A percentile compares a stretch with the other conserved stretches of the same genome.
Conservation (phyloP, 2,113 vertebrate species). For the Casuarius casuarius region DNA sequence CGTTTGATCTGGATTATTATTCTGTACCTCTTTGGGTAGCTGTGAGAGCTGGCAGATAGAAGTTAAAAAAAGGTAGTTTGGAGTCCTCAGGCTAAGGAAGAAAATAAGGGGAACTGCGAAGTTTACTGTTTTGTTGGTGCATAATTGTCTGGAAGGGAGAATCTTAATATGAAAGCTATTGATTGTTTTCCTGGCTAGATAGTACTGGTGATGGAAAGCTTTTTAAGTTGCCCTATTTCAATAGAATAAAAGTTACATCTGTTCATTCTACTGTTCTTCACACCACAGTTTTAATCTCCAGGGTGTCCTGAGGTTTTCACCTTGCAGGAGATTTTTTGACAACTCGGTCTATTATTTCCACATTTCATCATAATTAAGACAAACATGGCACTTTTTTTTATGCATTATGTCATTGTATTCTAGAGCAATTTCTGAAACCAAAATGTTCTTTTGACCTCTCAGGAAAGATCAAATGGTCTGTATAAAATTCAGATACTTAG, state of each 20-base stretch:
- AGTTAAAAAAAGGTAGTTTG: not conserved
- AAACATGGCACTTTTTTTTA: not conserved
- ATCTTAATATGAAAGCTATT: not conserved
- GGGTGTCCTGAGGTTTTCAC: not conserved
- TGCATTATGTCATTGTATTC: not conserved
- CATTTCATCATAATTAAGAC: conserved; percentile 18
- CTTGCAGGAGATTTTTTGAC: not conserved
- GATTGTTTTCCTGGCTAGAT: not conserved
- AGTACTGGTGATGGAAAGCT: not conserved
- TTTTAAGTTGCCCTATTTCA: not conserved
- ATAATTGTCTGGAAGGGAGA: not conserved
- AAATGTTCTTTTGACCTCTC: not conserved
- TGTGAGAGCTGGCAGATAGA: not conserved
- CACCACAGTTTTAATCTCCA: not conserved
- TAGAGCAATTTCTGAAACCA: not conserved
- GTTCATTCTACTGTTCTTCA: not conserved
- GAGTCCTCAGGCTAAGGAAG: not conserved
- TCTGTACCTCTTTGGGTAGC: not conserved
- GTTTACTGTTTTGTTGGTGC: not conserved
- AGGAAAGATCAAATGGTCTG: not conserved
- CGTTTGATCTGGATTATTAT: not conserved
- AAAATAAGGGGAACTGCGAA: not conserved
- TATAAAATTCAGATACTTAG: not conserved
- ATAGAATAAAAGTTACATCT: not conserved
- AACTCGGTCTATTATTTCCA: conserved; percentile 26